Evolutionary conservation across 1,140 invertebrate species (phyloP), one percentile per base, ranked within the genome.

Genomic region (Coptotermes formosanus): DNA sequence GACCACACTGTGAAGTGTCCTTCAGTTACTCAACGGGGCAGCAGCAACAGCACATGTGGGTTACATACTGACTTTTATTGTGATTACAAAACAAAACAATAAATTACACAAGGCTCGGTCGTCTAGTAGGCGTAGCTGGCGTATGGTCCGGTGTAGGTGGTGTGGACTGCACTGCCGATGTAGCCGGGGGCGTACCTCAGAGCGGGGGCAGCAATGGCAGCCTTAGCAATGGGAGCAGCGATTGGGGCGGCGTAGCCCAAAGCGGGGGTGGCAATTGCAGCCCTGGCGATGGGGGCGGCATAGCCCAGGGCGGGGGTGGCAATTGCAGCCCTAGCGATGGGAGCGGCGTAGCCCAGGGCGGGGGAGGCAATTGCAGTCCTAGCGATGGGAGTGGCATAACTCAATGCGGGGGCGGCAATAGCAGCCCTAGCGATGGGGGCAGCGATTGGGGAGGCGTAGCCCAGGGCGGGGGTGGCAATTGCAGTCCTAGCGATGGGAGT

Each of bases 361-460:
- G 82, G 82, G 44, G 84, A 11, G 64, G 84, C 87, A 38, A 86
- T 32, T 14, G 85, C 87, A n/a, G 82, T 21, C 85, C 83, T 81
- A 52, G 85, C 85, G 82, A 48, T 69, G 85, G 85, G 86, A 48
- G 84, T 82, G 89, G 88, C 55, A 32, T 43, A 48, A 32, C 84
- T 30, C 30, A 84, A 64, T 43, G 69, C 43, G 25, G 84, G 48
- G 14, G 16, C 14, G 52, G 52, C 52, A 55, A 55, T 55, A 0
- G 52, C 14, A 55, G 52, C 52, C 19, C 52, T 55, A 19, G 85
- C 85, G 85, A 48, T 45, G 82, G 85, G 86, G 45, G 82, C 86
- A 44, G 85, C 87, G 85, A 48, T 30, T 55, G 82, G 86, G 45
- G 82, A 83, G 82, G 48, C 82, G 32, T 52, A 45, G 44, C 75